Conservation (phyloP, 2,797 vertebrate species). For the Tolypeutes matacus region DNA sequence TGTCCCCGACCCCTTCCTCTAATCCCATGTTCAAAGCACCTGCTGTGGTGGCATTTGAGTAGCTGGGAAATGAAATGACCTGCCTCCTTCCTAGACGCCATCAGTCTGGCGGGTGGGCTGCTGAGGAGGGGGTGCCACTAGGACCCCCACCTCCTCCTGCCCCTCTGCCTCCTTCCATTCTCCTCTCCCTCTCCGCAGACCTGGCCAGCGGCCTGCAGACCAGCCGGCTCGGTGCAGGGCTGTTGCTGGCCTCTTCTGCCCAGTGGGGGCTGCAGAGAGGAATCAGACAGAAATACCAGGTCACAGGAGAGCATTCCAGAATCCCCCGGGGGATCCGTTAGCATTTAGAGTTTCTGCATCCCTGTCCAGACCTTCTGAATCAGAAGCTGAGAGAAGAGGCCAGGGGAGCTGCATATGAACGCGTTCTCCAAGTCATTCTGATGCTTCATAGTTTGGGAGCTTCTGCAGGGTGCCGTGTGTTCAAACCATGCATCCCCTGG, state of each 20-base stretch:
- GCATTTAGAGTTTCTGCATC: not conserved
- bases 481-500: accelerated
- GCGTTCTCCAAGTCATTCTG: accelerated
- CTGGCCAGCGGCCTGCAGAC: accelerated
- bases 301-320: accelerated
- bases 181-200: accelerated
- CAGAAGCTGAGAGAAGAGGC: not conserved
- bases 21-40: not conserved
- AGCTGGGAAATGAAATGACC: not conserved
- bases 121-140: accelerated
- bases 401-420: accelerated
- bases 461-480: not conserved
- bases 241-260: accelerated
- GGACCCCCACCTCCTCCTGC: not conserved
- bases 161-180: not conserved
- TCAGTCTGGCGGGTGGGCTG: not conserved
- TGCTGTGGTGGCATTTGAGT: not conserved
- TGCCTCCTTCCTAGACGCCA: not conserved
- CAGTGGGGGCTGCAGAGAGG: too few species aligned
- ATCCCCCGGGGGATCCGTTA: not conserved
- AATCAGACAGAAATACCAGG: too few species aligned
- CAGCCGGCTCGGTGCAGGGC: accelerated
- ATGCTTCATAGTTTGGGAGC: accelerated
- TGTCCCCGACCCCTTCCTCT: not conserved
- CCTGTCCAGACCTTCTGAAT: not conserved